A percentile compares a stretch with the other conserved stretches of the same genome.
Evolutionary conservation across 1,140 invertebrate genomes (phyloP).

Genomic region (Sweltsa coloradensis): DNA sequence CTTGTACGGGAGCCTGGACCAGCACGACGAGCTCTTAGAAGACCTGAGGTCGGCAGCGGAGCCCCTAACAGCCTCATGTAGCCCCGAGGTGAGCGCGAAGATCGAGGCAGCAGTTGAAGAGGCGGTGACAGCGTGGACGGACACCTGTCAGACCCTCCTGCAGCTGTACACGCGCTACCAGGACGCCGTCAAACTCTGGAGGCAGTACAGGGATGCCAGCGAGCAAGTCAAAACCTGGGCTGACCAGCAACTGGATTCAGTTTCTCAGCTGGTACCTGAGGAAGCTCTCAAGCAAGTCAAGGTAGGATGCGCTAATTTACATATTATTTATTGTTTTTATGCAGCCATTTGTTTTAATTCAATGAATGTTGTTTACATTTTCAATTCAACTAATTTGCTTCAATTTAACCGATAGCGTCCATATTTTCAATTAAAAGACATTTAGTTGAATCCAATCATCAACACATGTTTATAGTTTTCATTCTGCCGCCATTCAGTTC

Average conservation of each 20-base stretch:
- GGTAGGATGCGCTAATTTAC: no score
- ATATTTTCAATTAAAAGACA: no score
- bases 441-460: no score
- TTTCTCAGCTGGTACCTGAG: conserved; percentile 45
- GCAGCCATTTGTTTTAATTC: no score
- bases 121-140: conserved; percentile 59
- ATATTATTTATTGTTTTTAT: no score
- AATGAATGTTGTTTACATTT: no score
- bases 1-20: conserved; percentile 46
- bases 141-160: conserved; percentile 55
- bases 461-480: no score
- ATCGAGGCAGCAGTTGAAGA: conserved; percentile 59
- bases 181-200: conserved; percentile 62
- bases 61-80: conserved; percentile 51
- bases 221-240: conserved; percentile 58
- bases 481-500: no score
- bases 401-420: no score
- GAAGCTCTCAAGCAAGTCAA: conserved; percentile 46
- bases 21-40: conserved; percentile 52
- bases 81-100: conserved; percentile 50
- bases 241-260: conserved; percentile 50
- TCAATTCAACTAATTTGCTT: no score
- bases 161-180: conserved; percentile 58
- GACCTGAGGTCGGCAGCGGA: conserved; percentile 52
- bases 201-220: conserved; percentile 58